These are phyloP conservation scores for Corythornis leucogaster DNA, from an alignment of 2,797 vertebrate species.

Conservation along the genomic window DNA sequence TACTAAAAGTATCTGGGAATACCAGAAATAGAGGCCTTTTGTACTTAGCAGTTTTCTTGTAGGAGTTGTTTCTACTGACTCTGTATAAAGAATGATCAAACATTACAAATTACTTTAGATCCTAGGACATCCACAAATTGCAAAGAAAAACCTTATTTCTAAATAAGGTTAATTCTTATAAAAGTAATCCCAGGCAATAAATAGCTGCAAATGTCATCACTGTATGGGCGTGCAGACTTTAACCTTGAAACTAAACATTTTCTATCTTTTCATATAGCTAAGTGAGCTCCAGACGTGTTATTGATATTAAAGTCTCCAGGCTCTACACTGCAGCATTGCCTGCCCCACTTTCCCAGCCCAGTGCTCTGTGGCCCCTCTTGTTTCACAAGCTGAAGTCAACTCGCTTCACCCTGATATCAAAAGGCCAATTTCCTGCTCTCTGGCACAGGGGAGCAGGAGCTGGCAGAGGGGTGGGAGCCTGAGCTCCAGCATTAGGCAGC, in stretches of 20 bases:
- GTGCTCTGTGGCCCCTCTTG: fast-evolving
- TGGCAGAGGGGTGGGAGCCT: background rate
- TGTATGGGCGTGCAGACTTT: background rate
- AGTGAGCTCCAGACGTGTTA: background rate
- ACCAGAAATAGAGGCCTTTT: constrained; percentile 44
- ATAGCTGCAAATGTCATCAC: constrained; percentile 12
- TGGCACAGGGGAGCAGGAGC: background rate
- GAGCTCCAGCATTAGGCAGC: background rate
- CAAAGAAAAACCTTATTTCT: constrained; percentile 21
- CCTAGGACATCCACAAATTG: background rate
- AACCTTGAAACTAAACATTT: background rate
- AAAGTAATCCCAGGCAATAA: constrained; percentile 37
- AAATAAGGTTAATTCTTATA: constrained; percentile 14
- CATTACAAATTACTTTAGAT: constrained; percentile 31
- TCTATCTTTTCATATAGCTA: background rate
- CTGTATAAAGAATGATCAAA: constrained; percentile 49
- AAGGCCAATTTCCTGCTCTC: background rate
- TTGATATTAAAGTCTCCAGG: background rate
- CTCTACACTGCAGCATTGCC: background rate
- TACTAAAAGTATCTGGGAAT: constrained; percentile 42
- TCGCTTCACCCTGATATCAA: fast-evolving
- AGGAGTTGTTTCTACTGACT: constrained; percentile 21
- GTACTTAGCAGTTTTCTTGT: background rate
- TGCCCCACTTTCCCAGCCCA: background rate
- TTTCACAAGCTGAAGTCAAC: background rate